These are phyloP conservation scores for Amazona vittata DNA, from an alignment of 2,113 vertebrate genomes.

Conservation along the genomic window DNA sequence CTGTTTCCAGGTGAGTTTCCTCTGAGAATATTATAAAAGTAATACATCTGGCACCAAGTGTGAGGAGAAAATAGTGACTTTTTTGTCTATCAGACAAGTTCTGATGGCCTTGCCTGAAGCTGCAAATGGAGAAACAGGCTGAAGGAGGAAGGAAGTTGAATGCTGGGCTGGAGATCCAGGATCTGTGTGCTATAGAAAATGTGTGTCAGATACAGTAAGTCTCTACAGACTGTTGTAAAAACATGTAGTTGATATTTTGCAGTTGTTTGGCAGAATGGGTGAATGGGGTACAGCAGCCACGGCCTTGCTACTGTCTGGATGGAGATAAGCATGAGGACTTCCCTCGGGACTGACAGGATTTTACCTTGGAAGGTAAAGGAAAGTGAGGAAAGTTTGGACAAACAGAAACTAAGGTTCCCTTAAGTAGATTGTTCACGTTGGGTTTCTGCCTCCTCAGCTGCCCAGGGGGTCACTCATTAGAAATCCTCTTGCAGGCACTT, in stretches of 20 bases:
- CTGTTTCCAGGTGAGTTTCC: neutral
- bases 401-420: neutral
- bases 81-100: neutral
- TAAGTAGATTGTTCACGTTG: fast-evolving
- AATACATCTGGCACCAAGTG: neutral
- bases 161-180: neutral
- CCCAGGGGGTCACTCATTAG: fast-evolving
- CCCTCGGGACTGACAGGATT: neutral
- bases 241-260: neutral
- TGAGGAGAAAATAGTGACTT: neutral
- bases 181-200: neutral
- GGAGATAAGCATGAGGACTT: neutral
- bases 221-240: neutral
- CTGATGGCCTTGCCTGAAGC: neutral
- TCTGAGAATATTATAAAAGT: neutral
- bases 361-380: neutral
- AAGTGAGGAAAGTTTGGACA: neutral
- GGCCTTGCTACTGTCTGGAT: neutral
- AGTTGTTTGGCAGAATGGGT: neutral
- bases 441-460: neutral
- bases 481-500: neutral
- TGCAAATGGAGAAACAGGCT: neutral
- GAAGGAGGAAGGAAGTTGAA: neutral
- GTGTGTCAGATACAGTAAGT: neutral
- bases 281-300: neutral